These are phyloP conservation scores for Urophycis tenuis DNA, from an alignment of 2,797 vertebrate genomes.

Conservation along the genomic window DNA sequence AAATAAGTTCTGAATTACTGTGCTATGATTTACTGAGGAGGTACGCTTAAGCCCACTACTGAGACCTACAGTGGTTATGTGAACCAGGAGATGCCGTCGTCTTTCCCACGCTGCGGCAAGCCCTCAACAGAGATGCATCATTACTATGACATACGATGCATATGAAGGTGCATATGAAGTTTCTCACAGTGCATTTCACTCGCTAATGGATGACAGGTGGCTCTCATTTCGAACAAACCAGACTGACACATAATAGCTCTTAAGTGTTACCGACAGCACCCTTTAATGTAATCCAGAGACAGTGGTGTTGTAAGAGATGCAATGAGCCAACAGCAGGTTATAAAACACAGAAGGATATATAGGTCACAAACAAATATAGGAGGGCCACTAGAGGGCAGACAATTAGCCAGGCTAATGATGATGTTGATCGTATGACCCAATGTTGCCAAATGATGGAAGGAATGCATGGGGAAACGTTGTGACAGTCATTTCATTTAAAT, in stretches of 20 bases:
- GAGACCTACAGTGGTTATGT: slow-evolving; percentile 12
- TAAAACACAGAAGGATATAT: no score
- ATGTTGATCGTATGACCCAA: background rate
- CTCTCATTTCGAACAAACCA: background rate
- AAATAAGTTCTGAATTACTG: slow-evolving; percentile 16
- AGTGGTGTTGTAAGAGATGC: background rate
- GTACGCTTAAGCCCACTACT: slow-evolving; percentile 35
- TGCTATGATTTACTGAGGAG: slow-evolving; percentile 37
- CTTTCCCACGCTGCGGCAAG: no score
- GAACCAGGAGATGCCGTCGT: no score
- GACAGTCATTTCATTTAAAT: background rate
- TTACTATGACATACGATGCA: background rate
- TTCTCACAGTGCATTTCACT: background rate
- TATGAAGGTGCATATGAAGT: background rate
- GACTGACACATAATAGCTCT: background rate
- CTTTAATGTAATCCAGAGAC: background rate
- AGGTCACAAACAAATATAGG: background rate
- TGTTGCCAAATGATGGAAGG: background rate
- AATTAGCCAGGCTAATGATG: background rate
- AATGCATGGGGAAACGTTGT: background rate
- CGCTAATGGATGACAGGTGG: background rate
- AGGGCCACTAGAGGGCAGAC: background rate
- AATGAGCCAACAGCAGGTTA: background rate
- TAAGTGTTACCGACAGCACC: background rate
- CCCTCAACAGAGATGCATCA: background rate